Evolutionary conservation across 2,888 invertebrate genomes (phyloP).

Genomic region (Beris morrisii): DNA sequence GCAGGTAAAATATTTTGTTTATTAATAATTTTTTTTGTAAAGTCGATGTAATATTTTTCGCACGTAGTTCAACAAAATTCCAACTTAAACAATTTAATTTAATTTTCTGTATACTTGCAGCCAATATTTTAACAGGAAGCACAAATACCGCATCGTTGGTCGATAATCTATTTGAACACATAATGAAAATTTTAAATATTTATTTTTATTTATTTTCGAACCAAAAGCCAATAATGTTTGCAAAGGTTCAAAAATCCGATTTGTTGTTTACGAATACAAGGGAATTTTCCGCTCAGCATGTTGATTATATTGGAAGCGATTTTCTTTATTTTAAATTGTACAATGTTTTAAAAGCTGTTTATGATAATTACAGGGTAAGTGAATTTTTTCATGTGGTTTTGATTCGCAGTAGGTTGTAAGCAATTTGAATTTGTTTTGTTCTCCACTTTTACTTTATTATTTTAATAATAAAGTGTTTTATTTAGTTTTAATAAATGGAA

Average conservation of each 20-base stretch:
- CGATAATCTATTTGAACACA: conserved; percentile 51
- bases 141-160: conserved; percentile 38
- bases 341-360: conserved; percentile 77
- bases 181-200: conserved; percentile 55
- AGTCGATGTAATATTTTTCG: background rate
- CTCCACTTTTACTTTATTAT: background rate
- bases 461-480: background rate
- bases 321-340: conserved; percentile 85
- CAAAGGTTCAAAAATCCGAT: conserved; percentile 50
- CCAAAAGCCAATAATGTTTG: conserved; percentile 48
- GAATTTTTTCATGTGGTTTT: no score
- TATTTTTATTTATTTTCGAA: conserved; percentile 54
- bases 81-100: background rate
- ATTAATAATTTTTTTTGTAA: background rate
- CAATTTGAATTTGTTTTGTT: conserved; percentile 12
- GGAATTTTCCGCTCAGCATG: conserved; percentile 46
- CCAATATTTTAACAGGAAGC: conserved; percentile 38
- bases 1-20: conserved; percentile 48
- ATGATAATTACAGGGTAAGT: conserved; percentile 82
- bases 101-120: conserved; percentile 42
- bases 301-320: conserved; percentile 68
- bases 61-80: background rate
- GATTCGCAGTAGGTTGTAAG: no score
- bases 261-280: conserved; percentile 52
- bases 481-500: no score